Base-by-base conservation (phyloP, 92 coral and sea anemone species). In the Ricordea florida region DNA sequence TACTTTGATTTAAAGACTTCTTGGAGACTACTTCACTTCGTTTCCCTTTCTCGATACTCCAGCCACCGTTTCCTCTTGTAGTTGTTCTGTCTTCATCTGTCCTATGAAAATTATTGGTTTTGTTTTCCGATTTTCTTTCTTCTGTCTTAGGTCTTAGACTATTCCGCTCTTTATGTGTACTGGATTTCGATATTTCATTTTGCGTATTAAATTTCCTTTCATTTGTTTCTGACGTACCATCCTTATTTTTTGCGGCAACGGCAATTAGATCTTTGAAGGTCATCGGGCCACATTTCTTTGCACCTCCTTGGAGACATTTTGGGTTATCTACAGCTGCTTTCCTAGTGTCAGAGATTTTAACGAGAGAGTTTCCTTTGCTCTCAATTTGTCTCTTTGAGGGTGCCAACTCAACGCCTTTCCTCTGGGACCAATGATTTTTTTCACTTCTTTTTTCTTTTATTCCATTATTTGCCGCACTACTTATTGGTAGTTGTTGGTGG, bases 211-310 rank as follows among this genome's bases (percentile, higher is more conserved):
- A n/a, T n/a, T n/a, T n/a, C n/a, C n/a, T n/a, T n/a, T n/a, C n/a
- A n/a, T n/a, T n/a, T n/a, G n/a, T n/a, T n/a, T n/a, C n/a, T n/a
- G n/a, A n/a, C n/a, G n/a, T n/a, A 53, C 92, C 87, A 45, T 58
- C 61, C 17, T 82, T 78, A 58, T 91, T 91, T 63, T 60, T 30
- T 65, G 91, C 93, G 20, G 98, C 98, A 33, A 89, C 77, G 31
- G 79, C 91, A 61, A 94, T 69, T n/a, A 94, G 68, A n/a, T 92
- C 97, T 71, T 86, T 87, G 66, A 94, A 94, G 32, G 73, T 82
- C 50, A 93, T 41, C 0, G 81, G 81, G n/a, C 50, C 61, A 59
- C 81, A 30, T 45, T 76, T 80, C n/a, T 31, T 60, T 33, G 22
- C n/a, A 34, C 78, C 85, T 20, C 32, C 43, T 17, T 27, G 26